Evolutionary conservation across 2,113 vertebrate species (phyloP).

Genomic region (Hymenochirus boettgeri): DNA sequence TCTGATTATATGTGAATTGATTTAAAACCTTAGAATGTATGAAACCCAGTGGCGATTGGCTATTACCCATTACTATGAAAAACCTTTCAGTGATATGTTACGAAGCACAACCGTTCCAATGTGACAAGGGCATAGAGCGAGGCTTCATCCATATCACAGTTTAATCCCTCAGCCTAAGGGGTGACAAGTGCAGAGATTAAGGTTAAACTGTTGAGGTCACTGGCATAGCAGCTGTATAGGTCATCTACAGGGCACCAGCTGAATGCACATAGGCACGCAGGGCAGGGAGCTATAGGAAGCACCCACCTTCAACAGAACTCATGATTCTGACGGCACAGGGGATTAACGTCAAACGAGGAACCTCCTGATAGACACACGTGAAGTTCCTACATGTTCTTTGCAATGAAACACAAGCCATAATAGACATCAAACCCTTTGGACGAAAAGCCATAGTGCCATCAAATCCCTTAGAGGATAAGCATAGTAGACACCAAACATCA

Average conservation of each 20-base stretch:
- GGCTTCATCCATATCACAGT: conserved; percentile 20
- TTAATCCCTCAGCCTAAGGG: conserved; percentile 17
- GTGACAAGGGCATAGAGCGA: conserved; percentile 6
- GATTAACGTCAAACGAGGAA: neutral
- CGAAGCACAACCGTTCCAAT: neutral
- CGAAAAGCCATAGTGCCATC: too few species aligned
- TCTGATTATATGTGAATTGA: too few species aligned
- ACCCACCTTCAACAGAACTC: neutral
- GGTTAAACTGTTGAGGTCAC: conserved; percentile 28
- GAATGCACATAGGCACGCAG: neutral
- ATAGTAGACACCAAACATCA: too few species aligned
- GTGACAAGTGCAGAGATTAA: conserved; percentile 23
- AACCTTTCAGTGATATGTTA: neutral
- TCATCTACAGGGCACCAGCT: conserved; percentile 14
- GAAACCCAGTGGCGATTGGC: too few species aligned
- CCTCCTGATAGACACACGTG: neutral
- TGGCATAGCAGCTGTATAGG: conserved; percentile 4
- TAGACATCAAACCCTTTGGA: too few species aligned
- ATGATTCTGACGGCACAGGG: neutral
- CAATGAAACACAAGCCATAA: too few species aligned
- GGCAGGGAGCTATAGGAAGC: neutral
- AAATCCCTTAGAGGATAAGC: too few species aligned
- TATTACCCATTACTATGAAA: too few species aligned
- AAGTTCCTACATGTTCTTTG: neutral
- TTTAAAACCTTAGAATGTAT: too few species aligned